Conservation (phyloP, 2,888 invertebrate genomes). For the Hemistola chrysoprasaria region DNA sequence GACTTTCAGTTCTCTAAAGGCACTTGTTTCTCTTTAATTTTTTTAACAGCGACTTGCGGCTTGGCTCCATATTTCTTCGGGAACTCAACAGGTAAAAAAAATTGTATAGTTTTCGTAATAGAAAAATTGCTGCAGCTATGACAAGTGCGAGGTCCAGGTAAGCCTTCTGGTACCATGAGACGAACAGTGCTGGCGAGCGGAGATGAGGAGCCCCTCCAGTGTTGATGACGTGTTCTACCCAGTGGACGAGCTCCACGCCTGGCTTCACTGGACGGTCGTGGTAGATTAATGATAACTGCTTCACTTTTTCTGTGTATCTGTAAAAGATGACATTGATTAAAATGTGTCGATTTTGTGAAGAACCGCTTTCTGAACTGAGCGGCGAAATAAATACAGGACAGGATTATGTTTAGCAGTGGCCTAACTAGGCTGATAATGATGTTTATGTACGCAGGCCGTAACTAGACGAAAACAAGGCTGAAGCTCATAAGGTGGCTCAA, state of each 20-base stretch:
- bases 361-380: too few relatives aligned
- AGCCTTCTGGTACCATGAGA: conserved; percentile 3
- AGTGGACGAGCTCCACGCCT: conserved; percentile 83
- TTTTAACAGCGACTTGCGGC: too few relatives aligned
- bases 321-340: too few relatives aligned
- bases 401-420: too few relatives aligned
- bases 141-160: not conserved
- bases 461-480: too few relatives aligned
- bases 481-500: too few relatives aligned
- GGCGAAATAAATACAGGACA: too few relatives aligned
- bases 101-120: not conserved
- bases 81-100: not conserved
- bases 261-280: conserved; percentile 75
- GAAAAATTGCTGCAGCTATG: not conserved
- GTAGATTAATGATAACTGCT: conserved; percentile 40
- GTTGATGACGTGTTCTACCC: conserved; percentile 84
- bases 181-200: conserved; percentile 32
- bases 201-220: too few relatives aligned
- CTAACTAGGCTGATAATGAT: too few relatives aligned
- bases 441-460: too few relatives aligned
- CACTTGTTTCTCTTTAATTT: conserved; percentile 20
- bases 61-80: conserved; percentile 32
- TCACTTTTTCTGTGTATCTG: conserved; percentile 2
- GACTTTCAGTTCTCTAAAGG: too few relatives aligned
- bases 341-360: too few relatives aligned